phyloP scores from a whole-genome alignment of 2,113 vertebrate species.

The Dasyprocta punctata region DNA sequence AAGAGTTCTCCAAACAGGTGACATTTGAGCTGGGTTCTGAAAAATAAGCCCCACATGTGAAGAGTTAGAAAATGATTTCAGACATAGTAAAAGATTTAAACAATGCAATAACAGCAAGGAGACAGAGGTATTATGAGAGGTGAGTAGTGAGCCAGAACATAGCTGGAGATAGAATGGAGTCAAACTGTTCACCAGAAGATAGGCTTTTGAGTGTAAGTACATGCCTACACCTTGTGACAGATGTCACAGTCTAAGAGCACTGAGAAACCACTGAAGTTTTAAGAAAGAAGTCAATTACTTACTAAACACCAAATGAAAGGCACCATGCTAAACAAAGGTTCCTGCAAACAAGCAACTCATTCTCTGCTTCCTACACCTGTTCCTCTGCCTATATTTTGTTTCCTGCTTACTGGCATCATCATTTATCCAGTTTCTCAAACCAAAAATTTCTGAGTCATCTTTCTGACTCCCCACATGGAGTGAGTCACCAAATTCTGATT shows the following conservation, averaged over 20 bases:
- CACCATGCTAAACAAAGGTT: neutral
- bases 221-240: neutral
- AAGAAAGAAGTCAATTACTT: neutral
- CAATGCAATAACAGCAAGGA: neutral
- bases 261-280: neutral
- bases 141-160: neutral
- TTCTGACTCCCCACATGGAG: constrained; percentile 12
- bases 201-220: neutral
- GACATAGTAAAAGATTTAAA: neutral
- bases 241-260: neutral
- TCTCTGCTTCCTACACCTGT: neutral
- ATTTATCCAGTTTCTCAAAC: constrained; percentile 26
- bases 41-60: neutral
- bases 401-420: constrained; percentile 5
- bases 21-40: constrained; percentile 6
- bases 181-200: neutral
- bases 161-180: neutral
- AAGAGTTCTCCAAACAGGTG: neutral
- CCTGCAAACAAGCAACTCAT: neutral
- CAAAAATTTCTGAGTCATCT: constrained; percentile 62
- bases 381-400: constrained; percentile 42
- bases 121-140: neutral
- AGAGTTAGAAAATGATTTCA: neutral
- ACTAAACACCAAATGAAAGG: neutral
- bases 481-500: constrained; percentile 62